A percentile compares a stretch with the other conserved stretches of the same genome.
These are phyloP conservation scores for Hoplostethus mediterraneus DNA, from an alignment of 2,797 vertebrate species.

Conservation along the genomic window DNA sequence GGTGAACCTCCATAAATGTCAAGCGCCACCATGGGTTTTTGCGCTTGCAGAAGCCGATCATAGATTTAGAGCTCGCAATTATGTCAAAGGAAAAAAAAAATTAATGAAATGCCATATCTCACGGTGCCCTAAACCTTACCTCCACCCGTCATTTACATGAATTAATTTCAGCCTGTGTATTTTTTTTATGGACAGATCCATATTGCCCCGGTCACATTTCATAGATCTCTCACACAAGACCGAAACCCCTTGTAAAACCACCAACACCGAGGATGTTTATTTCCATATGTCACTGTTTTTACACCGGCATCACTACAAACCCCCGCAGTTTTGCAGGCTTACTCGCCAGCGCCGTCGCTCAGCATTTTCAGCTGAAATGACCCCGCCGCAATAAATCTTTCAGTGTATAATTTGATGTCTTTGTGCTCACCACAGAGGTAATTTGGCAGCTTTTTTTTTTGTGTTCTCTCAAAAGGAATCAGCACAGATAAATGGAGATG, in stretches of 20 bases:
- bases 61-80: slow-evolving; percentile 87
- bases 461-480: slow-evolving; percentile 44
- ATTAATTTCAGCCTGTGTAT: slow-evolving; percentile 84
- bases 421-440: slow-evolving; percentile 47
- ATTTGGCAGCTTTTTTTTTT: slow-evolving; percentile 45
- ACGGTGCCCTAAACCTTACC: slow-evolving; percentile 58
- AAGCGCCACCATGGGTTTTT: slow-evolving; percentile 72
- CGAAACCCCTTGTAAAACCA: slow-evolving; percentile 76
- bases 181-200: slow-evolving; percentile 81
- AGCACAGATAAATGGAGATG: slow-evolving; percentile 42
- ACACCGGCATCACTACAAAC: slow-evolving; percentile 70
- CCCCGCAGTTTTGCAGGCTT: slow-evolving; percentile 58
- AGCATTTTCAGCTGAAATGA: slow-evolving; percentile 65
- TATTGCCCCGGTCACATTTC: slow-evolving; percentile 81
- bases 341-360: slow-evolving; percentile 59
- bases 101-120: slow-evolving; percentile 83
- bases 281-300: slow-evolving; percentile 62
- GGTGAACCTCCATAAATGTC: slow-evolving; percentile 83
- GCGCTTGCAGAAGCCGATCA: slow-evolving; percentile 76
- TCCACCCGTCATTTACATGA: slow-evolving; percentile 84
- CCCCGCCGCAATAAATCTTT: slow-evolving; percentile 64
- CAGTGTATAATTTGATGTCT: slow-evolving; percentile 60
- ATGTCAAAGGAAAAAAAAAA: slow-evolving; percentile 82
- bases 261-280: slow-evolving; percentile 77
- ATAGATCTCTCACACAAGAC: slow-evolving; percentile 73